Evolutionary conservation across 2,113 vertebrate species (phyloP).

Genomic region (Tragulus kanchil): DNA sequence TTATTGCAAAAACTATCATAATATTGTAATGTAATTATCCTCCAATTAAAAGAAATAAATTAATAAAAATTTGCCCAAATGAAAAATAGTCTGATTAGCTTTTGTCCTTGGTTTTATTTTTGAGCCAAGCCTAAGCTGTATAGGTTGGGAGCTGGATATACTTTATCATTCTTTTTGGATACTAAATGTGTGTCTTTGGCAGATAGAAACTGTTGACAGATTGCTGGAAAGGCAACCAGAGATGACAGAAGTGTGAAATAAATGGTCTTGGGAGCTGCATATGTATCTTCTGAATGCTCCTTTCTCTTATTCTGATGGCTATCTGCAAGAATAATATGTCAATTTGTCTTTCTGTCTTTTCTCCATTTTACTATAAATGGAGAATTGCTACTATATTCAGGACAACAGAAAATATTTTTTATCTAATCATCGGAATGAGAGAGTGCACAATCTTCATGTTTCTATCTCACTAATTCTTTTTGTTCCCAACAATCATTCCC

Average conservation of each 20-base stretch:
- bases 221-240: slow-evolving; percentile 78
- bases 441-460: not conserved
- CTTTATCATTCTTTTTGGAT: slow-evolving; percentile 70
- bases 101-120: slow-evolving; percentile 70
- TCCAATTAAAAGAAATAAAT: too few species aligned
- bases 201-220: slow-evolving; percentile 82
- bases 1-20: too few species aligned
- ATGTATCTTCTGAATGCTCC: slow-evolving; percentile 63
- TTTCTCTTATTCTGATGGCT: slow-evolving; percentile 63
- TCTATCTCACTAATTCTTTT: not conserved
- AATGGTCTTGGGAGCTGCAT: slow-evolving; percentile 74
- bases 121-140: slow-evolving; percentile 55
- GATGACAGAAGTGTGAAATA: slow-evolving; percentile 82
- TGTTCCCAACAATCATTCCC: not conserved
- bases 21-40: too few species aligned
- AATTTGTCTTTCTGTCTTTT: slow-evolving; percentile 57
- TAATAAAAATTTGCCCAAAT: not conserved
- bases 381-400: slow-evolving; percentile 44
- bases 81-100: not conserved
- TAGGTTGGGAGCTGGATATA: slow-evolving; percentile 55
- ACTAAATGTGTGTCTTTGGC: slow-evolving; percentile 70
- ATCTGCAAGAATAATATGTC: slow-evolving; percentile 60
- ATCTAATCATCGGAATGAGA: slow-evolving; percentile 40
- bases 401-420: slow-evolving; percentile 63
- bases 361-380: not conserved